Percentiles rank a stretch among this genome's conserved stretches.
These are phyloP conservation scores for Borostomias antarcticus DNA, from an alignment of 2,797 vertebrate genomes.

Conservation along the genomic window DNA sequence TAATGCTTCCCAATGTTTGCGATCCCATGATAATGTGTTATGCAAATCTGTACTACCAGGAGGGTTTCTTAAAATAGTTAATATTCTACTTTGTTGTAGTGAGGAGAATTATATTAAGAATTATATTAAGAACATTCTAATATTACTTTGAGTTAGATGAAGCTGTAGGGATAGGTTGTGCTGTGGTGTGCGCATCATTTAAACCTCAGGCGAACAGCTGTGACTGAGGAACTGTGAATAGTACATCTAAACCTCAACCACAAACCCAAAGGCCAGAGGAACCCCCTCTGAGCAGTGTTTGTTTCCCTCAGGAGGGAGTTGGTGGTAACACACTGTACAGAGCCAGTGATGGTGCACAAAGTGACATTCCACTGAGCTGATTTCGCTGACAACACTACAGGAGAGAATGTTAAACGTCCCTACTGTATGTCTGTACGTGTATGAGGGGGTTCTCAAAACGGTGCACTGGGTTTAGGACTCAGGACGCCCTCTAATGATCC, in stretches of 20 bases:
- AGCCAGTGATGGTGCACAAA: constrained; percentile 70
- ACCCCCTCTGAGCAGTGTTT: constrained; percentile 51
- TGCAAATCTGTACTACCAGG: not conserved
- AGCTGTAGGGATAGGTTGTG: not conserved
- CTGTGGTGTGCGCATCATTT: constrained; percentile 12
- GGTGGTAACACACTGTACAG: constrained; percentile 63
- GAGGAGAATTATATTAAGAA: not conserved
- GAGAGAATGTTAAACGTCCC: constrained; percentile 66
- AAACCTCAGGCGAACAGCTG: constrained; percentile 33
- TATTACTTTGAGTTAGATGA: not conserved
- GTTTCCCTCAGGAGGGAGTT: constrained; percentile 68
- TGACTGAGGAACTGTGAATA: constrained; percentile 33
- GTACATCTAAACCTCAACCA: constrained; percentile 54
- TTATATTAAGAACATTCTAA: not conserved
- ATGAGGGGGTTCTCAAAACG: not conserved
- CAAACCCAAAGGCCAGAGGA: constrained; percentile 45
- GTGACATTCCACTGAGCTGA: constrained; percentile 71
- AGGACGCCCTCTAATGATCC: no score
- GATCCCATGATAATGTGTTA: not conserved
- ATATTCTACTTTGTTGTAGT: not conserved
- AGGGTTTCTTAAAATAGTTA: not conserved
- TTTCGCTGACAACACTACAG: constrained; percentile 64
- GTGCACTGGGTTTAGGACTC: constrained; percentile 54
- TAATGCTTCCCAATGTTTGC: not conserved
- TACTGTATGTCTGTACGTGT: constrained; percentile 27